phyloP scores from a whole-genome alignment of 2,888 invertebrate genomes.

The Empis livida region DNA sequence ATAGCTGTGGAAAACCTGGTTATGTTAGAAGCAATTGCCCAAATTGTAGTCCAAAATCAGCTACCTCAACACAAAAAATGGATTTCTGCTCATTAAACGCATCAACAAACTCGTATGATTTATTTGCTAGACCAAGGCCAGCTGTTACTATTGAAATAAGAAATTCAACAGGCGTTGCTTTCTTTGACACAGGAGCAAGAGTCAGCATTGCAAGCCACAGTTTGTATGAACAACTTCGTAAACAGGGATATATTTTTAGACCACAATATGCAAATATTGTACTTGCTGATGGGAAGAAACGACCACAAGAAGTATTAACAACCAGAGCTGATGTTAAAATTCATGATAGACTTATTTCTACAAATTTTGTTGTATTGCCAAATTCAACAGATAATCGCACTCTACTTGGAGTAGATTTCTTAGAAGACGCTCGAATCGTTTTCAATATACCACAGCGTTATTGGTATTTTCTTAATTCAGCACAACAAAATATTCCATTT shows the following conservation, averaged over 20 bases:
- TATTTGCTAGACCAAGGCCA: constrained; percentile 2
- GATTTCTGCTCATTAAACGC: too few relatives aligned
- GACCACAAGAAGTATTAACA: constrained; percentile 5
- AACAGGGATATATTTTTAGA: constrained; percentile 6
- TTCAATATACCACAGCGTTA: constrained; percentile 17
- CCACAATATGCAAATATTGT: constrained; percentile 9
- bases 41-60: neutral
- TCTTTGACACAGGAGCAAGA: constrained; percentile 11
- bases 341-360: constrained; percentile 9
- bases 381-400: constrained; percentile 12
- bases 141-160: constrained; percentile 8
- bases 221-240: constrained; percentile 7
- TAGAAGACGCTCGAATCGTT: constrained; percentile 16
- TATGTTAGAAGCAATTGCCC: constrained; percentile 4
- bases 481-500: too few relatives aligned
- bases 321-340: constrained; percentile 7
- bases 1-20: constrained; percentile 3
- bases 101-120: too few relatives aligned
- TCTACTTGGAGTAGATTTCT: constrained; percentile 15
- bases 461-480: constrained; percentile 10
- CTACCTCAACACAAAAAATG: too few relatives aligned
- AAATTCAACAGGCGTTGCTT: constrained; percentile 8
- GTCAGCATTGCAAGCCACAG: constrained; percentile 10
- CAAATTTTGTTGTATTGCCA: constrained; percentile 15
- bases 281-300: constrained; percentile 8